Evolutionary conservation across 1,140 invertebrate genomes (phyloP).

Genomic region (Drosophila tani): DNA sequence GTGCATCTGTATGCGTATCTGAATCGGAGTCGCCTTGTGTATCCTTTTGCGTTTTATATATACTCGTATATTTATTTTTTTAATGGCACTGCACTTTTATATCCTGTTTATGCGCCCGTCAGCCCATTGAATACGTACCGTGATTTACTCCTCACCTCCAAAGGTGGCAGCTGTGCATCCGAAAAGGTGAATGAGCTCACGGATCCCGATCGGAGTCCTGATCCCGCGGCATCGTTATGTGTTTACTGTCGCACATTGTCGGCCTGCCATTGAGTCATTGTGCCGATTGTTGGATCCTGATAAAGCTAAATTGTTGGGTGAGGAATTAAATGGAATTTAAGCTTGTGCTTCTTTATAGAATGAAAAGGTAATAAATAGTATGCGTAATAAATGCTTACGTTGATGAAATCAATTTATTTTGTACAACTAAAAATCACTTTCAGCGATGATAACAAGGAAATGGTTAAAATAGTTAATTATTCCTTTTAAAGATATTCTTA

Average conservation of each 20-base stretch:
- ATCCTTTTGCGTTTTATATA: slow-evolving; percentile 53
- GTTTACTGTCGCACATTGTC: slow-evolving; percentile 45
- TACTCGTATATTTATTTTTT: slow-evolving; percentile 24
- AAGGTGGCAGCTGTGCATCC: slow-evolving; percentile 42
- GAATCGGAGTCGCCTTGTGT: slow-evolving; percentile 32
- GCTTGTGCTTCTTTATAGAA: neutral
- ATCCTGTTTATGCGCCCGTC: slow-evolving; percentile 79
- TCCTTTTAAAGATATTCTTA: neutral
- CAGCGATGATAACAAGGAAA: neutral
- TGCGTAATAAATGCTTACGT: neutral
- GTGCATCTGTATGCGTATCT: slow-evolving; percentile 42
- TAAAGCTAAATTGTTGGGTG: slow-evolving; percentile 20
- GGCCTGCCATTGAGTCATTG: slow-evolving; percentile 28
- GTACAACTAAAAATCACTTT: neutral
- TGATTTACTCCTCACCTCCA: slow-evolving; percentile 53
- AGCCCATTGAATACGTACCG: slow-evolving; percentile 56
- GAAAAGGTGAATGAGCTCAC: slow-evolving; percentile 59
- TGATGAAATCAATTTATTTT: neutral
- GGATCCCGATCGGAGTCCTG: slow-evolving; percentile 14
- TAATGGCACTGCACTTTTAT: slow-evolving; percentile 75
- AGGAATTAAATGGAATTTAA: neutral
- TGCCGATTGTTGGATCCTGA: slow-evolving; percentile 20
- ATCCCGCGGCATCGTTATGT: slow-evolving; percentile 49
- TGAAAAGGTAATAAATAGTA: slow-evolving; percentile 1
- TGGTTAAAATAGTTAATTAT: neutral